Conservation (phyloP, 2,113 vertebrate species). For the Salminus brasiliensis region DNA sequence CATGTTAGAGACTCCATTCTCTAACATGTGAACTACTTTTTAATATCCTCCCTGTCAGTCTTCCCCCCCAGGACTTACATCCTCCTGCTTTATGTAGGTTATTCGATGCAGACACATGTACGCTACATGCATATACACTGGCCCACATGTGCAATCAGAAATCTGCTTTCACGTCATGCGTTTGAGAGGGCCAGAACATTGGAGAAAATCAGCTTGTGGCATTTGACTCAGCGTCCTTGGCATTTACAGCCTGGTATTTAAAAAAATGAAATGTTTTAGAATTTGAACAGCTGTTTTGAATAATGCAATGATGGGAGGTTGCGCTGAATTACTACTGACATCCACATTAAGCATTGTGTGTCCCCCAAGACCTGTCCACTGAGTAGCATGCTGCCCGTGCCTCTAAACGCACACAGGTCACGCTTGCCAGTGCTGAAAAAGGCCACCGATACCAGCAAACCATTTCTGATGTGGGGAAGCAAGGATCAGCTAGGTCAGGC, state of each 20-base stretch:
- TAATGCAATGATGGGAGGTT: background rate
- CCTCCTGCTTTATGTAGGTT: background rate
- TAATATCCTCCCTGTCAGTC: background rate
- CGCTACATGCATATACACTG: constrained; percentile 3
- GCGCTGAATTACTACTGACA: constrained; percentile 26
- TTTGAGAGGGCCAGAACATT: background rate
- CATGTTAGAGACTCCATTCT: background rate
- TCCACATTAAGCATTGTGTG: background rate
- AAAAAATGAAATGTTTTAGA: constrained; percentile 1
- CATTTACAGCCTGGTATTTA: constrained; percentile 19
- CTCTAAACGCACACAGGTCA: background rate
- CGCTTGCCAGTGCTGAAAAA: background rate
- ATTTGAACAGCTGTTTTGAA: constrained; percentile 24
- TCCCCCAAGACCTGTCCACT: background rate
- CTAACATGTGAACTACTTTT: background rate
- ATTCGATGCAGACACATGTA: background rate
- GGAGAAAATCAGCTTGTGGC: constrained; percentile 29
- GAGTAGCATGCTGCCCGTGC: background rate
- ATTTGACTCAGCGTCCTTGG: constrained; percentile 36
- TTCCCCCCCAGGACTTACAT: background rate
- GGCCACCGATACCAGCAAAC: background rate
- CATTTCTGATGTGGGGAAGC: constrained; percentile 23
- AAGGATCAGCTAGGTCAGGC: background rate
- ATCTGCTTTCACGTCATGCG: constrained; percentile 26
- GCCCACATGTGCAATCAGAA: background rate